phyloP scores from a whole-genome alignment of 2,797 vertebrate species.

The Merluccius polli region DNA sequence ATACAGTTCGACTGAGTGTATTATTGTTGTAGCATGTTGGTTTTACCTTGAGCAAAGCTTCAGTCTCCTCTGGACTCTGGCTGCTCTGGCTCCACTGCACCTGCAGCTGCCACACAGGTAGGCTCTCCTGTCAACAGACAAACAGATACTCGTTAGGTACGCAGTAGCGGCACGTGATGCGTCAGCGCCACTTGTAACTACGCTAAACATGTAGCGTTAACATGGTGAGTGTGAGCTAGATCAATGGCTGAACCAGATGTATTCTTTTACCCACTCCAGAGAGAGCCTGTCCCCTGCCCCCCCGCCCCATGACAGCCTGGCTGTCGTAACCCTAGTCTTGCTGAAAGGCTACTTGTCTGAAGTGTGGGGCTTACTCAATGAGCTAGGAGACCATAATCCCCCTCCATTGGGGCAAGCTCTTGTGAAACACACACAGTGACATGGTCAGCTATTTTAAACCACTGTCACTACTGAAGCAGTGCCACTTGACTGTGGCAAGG shows the following conservation, averaged over 20 bases:
- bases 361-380: constrained; percentile 35
- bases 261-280: neutral
- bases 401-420: constrained; percentile 31
- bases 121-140: constrained; percentile 70
- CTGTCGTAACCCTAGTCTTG: no score
- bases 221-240: neutral
- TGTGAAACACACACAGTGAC: constrained; percentile 29
- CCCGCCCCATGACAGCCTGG: no score
- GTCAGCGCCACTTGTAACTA: neutral
- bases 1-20: neutral
- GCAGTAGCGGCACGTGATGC: neutral
- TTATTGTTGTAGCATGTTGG: neutral
- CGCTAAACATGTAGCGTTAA: neutral
- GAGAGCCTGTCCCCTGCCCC: neutral
- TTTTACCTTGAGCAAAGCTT: constrained; percentile 83
- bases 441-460: constrained; percentile 27
- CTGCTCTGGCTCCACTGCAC: constrained; percentile 80
- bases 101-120: constrained; percentile 84
- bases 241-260: neutral
- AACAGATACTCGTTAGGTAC: neutral
- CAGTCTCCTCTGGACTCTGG: constrained; percentile 74
- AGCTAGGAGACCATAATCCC: constrained; percentile 47
- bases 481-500: neutral
- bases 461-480: constrained; percentile 6
- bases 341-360: constrained; percentile 4